These are phyloP conservation scores for Cavia porcellus DNA, from an alignment of 2,113 vertebrate genomes.

Conservation along the genomic window DNA sequence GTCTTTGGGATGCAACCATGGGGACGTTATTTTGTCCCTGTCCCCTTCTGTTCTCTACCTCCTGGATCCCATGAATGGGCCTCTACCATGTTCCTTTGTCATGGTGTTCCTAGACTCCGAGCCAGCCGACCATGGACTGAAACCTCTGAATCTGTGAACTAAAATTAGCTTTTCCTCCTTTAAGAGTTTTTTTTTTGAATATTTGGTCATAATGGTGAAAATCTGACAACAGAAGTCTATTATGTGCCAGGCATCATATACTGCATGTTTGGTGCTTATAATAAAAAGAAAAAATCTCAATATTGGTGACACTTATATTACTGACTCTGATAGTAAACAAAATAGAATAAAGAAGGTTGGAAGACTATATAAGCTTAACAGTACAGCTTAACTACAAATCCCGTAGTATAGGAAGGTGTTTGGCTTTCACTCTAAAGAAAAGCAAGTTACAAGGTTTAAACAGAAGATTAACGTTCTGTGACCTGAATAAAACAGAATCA, in stretches of 20 bases:
- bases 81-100: background rate
- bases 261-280: background rate
- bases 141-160: background rate
- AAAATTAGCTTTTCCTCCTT: background rate
- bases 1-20: background rate
- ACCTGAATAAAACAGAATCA: slow-evolving; percentile 28
- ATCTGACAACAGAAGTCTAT: background rate
- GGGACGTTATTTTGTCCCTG: background rate
- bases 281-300: background rate
- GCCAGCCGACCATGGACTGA: background rate
- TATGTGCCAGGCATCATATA: background rate
- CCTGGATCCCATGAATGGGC: background rate
- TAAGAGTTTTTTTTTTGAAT: background rate
- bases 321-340: background rate
- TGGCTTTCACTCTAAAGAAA: slow-evolving; percentile 4
- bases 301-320: background rate
- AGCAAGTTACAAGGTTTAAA: slow-evolving; percentile 18
- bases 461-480: background rate
- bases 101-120: background rate
- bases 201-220: background rate
- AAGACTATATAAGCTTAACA: background rate
- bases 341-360: background rate
- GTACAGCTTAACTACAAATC: background rate
- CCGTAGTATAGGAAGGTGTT: background rate
- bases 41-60: background rate